Evolutionary conservation across 2,113 vertebrate species (phyloP), one percentile per base, ranked within the genome.

Genomic region (Oreochromis aureus): DNA sequence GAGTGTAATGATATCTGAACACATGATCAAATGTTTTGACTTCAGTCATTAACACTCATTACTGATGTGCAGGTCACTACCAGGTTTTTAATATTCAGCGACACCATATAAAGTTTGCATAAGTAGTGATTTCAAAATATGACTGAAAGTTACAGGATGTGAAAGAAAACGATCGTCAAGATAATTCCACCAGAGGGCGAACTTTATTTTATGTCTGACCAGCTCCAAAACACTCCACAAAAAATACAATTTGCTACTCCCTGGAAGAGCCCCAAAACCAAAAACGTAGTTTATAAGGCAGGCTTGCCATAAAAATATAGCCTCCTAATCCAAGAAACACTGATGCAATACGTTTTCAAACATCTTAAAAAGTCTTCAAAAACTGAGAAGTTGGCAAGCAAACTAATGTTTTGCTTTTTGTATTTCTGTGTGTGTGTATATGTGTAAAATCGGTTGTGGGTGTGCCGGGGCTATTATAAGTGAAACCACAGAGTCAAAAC

Each of bases 101-200:
- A 22, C 7, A 1, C 19, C 34, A 41, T 69, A 46, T 16, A 71
- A 44, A 46, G 22, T 73, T 46, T 54, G 16, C 2, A 6, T 27
- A 27, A 27, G 39, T 27, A 73, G 69, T 18, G 8, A 73, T 46
- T 76, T 76, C 24, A 48, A 76, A 76, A 76, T 48, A 30, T 19
- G 0, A 71, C 0, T 41, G 0, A 46, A 46, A 13, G 39, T 24
- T 46, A 7, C 24, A 46, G 22, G 41, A 30, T 7, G 9, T 76
- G 24, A 24, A 30, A 76, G 44, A 76, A 76, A 76, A 30, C 10
- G 1, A 48, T 30, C 27, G 9, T 76, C 41, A 48, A 48, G 6
- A 76, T 48, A 30, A 48, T 30, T 76, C 9, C 71, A 76, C 4
- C 6, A 19, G 44, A 48, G 44, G 71, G 4, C 2, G 0, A 76